Conservation (phyloP, 2,888 invertebrate genomes). For the Drosophila falleni region DNA sequence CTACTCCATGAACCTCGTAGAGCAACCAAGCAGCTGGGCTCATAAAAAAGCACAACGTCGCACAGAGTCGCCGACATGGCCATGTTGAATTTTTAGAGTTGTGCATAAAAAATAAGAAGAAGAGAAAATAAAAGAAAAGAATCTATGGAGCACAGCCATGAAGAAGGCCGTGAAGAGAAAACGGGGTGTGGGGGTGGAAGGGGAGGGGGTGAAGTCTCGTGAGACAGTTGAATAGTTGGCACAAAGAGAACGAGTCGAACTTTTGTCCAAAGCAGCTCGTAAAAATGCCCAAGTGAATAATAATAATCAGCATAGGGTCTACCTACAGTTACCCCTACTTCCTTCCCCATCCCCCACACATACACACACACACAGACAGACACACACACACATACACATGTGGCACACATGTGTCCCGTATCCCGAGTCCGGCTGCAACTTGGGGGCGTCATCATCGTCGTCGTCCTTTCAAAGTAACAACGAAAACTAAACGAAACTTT, state of each 20-base stretch:
- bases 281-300: slow-evolving; percentile 84
- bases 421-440: slow-evolving; percentile 12
- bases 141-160: slow-evolving; percentile 11
- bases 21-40: slow-evolving; percentile 63
- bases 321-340: slow-evolving; percentile 14
- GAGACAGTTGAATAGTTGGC: slow-evolving; percentile 62
- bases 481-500: slow-evolving; percentile 75
- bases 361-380: slow-evolving; percentile 13
- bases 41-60: slow-evolving; percentile 67
- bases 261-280: slow-evolving; percentile 79
- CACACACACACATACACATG: slow-evolving; percentile 25
- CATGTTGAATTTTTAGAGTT: slow-evolving; percentile 71
- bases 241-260: slow-evolving; percentile 62
- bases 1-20: slow-evolving; percentile 6
- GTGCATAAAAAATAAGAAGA: slow-evolving; percentile 31
- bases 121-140: slow-evolving; percentile 4
- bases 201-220: slow-evolving; percentile 37
- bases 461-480: slow-evolving; percentile 45
- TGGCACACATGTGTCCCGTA: slow-evolving; percentile 31
- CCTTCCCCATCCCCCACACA: not conserved
- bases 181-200: slow-evolving; percentile 14
- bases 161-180: not conserved
- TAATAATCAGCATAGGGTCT: slow-evolving; percentile 77
- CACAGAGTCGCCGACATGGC: slow-evolving; percentile 19
- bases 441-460: slow-evolving; percentile 18